Evolutionary conservation across 2,888 invertebrate genomes (phyloP).

Genomic region (Carpatolechia fugitivella): DNA sequence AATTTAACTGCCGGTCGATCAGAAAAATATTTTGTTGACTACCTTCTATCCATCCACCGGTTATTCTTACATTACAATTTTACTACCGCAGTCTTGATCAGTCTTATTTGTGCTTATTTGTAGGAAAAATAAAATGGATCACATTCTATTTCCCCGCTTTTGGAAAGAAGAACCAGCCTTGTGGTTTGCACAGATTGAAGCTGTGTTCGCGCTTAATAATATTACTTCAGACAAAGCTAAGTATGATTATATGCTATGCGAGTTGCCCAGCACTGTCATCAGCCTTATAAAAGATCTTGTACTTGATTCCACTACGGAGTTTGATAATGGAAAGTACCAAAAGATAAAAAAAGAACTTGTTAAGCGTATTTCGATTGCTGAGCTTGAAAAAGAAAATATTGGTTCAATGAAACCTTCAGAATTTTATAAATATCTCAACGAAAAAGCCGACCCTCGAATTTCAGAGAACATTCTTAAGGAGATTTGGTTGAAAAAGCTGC

Average conservation of each 20-base stretch:
- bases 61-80: too few relatives aligned
- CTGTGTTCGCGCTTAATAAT: slow-evolving; percentile 13
- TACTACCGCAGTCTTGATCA: too few relatives aligned
- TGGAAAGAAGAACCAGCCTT: slow-evolving; percentile 14
- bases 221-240: slow-evolving; percentile 11
- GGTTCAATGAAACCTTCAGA: slow-evolving; percentile 10
- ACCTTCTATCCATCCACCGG: too few relatives aligned
- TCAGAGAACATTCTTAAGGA: slow-evolving; percentile 1
- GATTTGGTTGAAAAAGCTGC: slow-evolving; percentile 9
- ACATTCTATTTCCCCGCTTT: slow-evolving; percentile 13
- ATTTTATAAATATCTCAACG: neutral
- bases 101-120: too few relatives aligned
- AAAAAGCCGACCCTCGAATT: slow-evolving; percentile 8
- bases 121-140: slow-evolving; percentile 4
- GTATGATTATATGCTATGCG: slow-evolving; percentile 11
- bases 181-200: slow-evolving; percentile 17
- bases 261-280: slow-evolving; percentile 1
- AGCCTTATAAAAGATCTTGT: slow-evolving; percentile 10
- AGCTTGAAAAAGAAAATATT: slow-evolving; percentile 10
- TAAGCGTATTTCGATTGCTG: slow-evolving; percentile 4
- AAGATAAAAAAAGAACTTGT: slow-evolving; percentile 7
- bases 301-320: neutral
- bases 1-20: too few relatives aligned
- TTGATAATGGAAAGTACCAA: slow-evolving; percentile 1
- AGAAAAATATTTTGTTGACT: too few relatives aligned